These are phyloP conservation scores for Scrobipalpa costella DNA, from an alignment of 2,888 invertebrate species.

Conservation along the genomic window DNA sequence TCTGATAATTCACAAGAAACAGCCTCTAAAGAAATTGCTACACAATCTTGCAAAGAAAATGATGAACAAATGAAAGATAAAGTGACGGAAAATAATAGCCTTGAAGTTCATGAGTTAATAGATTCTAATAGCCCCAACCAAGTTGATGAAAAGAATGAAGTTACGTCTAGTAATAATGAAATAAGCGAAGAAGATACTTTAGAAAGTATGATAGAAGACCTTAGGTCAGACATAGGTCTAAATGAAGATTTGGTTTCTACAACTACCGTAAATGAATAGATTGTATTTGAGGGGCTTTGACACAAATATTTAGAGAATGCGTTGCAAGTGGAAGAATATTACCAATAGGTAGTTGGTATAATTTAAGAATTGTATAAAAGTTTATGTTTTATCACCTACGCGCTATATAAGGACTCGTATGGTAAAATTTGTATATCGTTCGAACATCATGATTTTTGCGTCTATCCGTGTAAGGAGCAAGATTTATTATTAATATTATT, in stretches of 20 bases:
- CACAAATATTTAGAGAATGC: not conserved
- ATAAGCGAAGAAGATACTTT: slow-evolving; percentile 12
- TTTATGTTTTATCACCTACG: not conserved
- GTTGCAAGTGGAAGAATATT: not conserved
- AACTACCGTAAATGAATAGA: too few species aligned
- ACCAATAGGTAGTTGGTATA: slow-evolving; percentile 7
- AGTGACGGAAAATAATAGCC: not conserved
- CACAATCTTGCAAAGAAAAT: not conserved
- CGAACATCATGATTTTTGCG: not conserved
- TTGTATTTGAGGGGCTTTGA: not conserved
- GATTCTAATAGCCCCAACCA: slow-evolving; percentile 6
- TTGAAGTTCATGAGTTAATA: not conserved
- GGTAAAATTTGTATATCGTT: slow-evolving; percentile 2
- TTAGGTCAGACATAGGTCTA: slow-evolving; percentile 6
- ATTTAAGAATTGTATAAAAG: not conserved
- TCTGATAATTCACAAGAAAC: slow-evolving; percentile 15
- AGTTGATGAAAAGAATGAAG: not conserved
- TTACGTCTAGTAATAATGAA: not conserved
- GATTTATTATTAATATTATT: too few species aligned
- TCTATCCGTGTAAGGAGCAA: too few species aligned
- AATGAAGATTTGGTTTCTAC: slow-evolving; percentile 4
- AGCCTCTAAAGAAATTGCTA: too few species aligned
- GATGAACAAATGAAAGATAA: not conserved
- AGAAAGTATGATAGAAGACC: slow-evolving; percentile 19
- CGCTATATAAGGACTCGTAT: not conserved